Percentiles rank a stretch among this genome's conserved stretches.
Conservation (phyloP, 2,888 invertebrate genomes). For the Drosophila neoperkinsi region DNA sequence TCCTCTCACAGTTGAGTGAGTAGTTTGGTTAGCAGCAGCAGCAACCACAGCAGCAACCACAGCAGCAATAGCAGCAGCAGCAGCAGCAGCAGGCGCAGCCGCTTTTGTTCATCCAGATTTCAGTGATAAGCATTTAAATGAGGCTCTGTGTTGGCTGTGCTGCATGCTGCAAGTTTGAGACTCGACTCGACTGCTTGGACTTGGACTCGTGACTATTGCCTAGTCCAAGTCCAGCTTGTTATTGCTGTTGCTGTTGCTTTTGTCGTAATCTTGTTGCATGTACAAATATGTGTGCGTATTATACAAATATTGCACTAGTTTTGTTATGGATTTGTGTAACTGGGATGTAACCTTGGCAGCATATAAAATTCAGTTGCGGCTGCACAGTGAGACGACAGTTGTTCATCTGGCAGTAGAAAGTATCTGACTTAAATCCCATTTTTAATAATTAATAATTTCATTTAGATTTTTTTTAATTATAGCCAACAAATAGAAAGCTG, state of each 20-base stretch:
- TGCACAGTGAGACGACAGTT: slow-evolving; percentile 52
- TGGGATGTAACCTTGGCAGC: slow-evolving; percentile 77
- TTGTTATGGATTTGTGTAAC: slow-evolving; percentile 79
- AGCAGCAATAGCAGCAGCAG: slow-evolving; percentile 57
- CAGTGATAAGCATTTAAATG: slow-evolving; percentile 82
- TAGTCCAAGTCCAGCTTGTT: slow-evolving; percentile 3
- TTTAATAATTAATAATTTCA: background rate
- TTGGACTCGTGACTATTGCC: slow-evolving; percentile 45
- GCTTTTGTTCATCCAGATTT: slow-evolving; percentile 82
- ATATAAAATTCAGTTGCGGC: slow-evolving; percentile 47
- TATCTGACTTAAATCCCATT: background rate
- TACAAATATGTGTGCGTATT: slow-evolving; percentile 71
- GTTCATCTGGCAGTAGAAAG: background rate
- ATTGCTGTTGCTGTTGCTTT: slow-evolving; percentile 14
- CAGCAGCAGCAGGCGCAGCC: slow-evolving; percentile 57
- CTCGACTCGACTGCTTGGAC: slow-evolving; percentile 15
- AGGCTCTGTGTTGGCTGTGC: slow-evolving; percentile 51
- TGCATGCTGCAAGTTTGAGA: slow-evolving; percentile 27
- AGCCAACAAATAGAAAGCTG: no score
- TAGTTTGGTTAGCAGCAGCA: slow-evolving; percentile 65
- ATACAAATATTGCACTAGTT: slow-evolving; percentile 79
- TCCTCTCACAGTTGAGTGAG: slow-evolving; percentile 66
- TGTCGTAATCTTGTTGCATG: slow-evolving; percentile 50
- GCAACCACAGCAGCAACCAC: slow-evolving; percentile 49
- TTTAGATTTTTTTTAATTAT: no score